Base-by-base conservation (phyloP, 2,113 vertebrate genomes). In the Triplophysa dalaica region DNA sequence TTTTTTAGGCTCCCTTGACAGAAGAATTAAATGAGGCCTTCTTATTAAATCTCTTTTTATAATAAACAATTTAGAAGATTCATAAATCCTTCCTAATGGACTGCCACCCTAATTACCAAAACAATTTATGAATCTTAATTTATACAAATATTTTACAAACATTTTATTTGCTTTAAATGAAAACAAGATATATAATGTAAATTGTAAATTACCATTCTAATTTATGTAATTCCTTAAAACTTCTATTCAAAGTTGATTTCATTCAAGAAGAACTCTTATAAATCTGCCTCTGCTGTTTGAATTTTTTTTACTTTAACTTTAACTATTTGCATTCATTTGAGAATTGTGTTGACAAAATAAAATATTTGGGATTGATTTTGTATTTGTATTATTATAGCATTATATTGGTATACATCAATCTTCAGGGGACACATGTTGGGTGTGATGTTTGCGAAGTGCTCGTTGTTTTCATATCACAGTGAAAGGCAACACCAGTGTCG, bases 401-500 rank as follows among this genome's bases (percentile, higher is more conserved):
- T 24, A 33, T 26, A 38, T 17, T 38, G 61, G 12, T 54, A 38
- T 21, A 13, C 9, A 54, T 77, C 45, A 6, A 65, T 29, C 58
- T 45, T 19, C 70, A 24, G 19, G 16, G 24, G 11, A 66, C 38
- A 22, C 50, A 22, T 48, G 12, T 29, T 81, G 48, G 13, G 21
- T 16, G 33, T 17, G n/a, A 62, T 75, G 29, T 69, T 58, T 69
- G n/a, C 67, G 6, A 52, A 1, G 41, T 61, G 13, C 4, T 66
- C 21, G 62, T 69, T 67, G 54, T 67, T 60, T 68, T 70, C 29
- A 14, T 3, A 38, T 81, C 24, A n/a, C 2, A 17, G 10, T 81
- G 79, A 81, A 81, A 81, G 56, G n/a, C 67, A 73, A 81, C 52
- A 67, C 75, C 75, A 41, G 1, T 78, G 58, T 22, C 1, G 29